Percentiles rank a stretch among this genome's conserved stretches.
phyloP scores from a whole-genome alignment of 2,113 vertebrate genomes.

The Dasypus novemcinctus region DNA sequence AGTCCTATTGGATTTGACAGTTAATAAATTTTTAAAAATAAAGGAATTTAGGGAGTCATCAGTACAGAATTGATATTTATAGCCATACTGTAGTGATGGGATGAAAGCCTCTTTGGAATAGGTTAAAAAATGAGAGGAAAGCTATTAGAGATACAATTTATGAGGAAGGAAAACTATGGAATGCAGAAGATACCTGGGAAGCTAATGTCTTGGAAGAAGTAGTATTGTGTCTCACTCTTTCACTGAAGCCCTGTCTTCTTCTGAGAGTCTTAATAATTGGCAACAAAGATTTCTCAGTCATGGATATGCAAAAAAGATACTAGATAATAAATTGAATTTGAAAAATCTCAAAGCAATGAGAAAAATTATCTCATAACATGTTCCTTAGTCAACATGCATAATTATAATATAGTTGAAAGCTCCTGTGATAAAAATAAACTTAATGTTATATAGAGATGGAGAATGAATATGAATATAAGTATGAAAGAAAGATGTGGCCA shows the following conservation, averaged over 20 bases:
- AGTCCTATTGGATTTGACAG: background rate
- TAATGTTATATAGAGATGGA: background rate
- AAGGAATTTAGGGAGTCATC: background rate
- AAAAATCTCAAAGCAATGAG: background rate
- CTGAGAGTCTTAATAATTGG: background rate
- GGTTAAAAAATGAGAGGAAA: background rate
- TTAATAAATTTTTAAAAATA: slow-evolving; percentile 18
- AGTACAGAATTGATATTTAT: background rate
- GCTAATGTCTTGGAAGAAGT: background rate
- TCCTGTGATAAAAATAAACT: background rate
- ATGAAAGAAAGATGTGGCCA: background rate
- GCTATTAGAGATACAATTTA: background rate
- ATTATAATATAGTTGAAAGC: background rate
- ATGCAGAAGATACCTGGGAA: background rate
- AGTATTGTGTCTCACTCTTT: background rate
- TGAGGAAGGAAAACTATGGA: background rate
- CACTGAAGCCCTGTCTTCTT: background rate
- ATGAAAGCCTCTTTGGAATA: background rate
- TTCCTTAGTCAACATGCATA: background rate
- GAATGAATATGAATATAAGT: background rate
- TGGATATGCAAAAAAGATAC: background rate
- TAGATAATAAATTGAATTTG: background rate
- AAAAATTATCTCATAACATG: background rate
- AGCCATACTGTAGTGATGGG: background rate
- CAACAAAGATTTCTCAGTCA: background rate